A percentile compares a stretch with the other conserved stretches of the same genome.
Evolutionary conservation across 2,888 invertebrate genomes (phyloP).

Genomic region (Sminthurides aquaticus): DNA sequence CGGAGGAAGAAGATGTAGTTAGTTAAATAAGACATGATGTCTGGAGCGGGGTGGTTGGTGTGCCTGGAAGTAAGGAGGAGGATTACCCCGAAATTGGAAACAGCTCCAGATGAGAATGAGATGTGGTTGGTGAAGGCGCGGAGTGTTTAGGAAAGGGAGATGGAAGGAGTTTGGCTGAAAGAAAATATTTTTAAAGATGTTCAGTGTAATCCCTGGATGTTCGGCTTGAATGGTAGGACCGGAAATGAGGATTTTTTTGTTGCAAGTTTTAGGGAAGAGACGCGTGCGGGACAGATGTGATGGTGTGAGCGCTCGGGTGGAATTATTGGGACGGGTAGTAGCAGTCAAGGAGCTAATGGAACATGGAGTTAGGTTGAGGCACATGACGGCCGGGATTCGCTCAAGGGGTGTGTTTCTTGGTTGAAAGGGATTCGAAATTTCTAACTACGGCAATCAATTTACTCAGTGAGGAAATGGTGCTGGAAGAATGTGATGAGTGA

Average conservation of each 20-base stretch:
- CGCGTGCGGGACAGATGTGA: constrained; percentile 26
- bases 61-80: constrained; percentile 11
- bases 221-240: constrained; percentile 16
- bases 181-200: constrained; percentile 19
- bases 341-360: not conserved
- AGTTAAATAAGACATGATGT: not conserved
- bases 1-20: constrained; percentile 3
- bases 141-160: constrained; percentile 3
- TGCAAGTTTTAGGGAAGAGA: constrained; percentile 13
- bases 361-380: not conserved
- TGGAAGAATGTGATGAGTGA: no score
- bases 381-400: not conserved
- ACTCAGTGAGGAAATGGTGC: no score
- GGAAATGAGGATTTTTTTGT: constrained; percentile 27
- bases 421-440: no score
- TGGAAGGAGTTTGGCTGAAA: constrained; percentile 1
- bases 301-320: not conserved
- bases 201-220: constrained; percentile 16
- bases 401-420: no score
- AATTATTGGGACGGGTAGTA: not conserved
- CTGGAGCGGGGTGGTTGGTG: not conserved
- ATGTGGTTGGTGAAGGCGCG: not conserved
- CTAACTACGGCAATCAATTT: no score
- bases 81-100: constrained; percentile 4
- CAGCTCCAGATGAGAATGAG: constrained; percentile 2